Evolutionary conservation across 37 sponge, comb jelly and placozoan species (phyloP).

Genomic region (Cliona cf. orientalis): DNA sequence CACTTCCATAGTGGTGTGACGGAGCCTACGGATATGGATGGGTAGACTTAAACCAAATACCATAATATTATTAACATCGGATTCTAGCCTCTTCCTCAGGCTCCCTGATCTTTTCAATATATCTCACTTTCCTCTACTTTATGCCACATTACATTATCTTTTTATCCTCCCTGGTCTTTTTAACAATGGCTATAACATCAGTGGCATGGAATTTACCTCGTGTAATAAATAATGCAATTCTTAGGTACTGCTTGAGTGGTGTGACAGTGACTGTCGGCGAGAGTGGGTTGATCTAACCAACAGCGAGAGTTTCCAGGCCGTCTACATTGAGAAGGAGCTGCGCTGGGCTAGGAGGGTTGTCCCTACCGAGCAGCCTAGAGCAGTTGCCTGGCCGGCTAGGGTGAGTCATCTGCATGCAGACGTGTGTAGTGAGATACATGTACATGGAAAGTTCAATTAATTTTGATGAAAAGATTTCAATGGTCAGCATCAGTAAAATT

Average conservation of each 20-base stretch:
- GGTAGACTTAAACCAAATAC: too few species aligned
- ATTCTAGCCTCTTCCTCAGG: too few species aligned
- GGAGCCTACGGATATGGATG: too few species aligned
- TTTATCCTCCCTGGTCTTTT: neutral
- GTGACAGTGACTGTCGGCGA: slow-evolving; percentile 24
- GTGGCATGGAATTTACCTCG: neutral
- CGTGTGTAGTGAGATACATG: too few species aligned
- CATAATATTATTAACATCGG: too few species aligned
- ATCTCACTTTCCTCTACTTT: too few species aligned
- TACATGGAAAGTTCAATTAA: too few species aligned
- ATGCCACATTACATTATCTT: neutral
- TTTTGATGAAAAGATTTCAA: too few species aligned
- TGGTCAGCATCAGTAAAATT: too few species aligned
- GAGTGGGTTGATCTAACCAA: slow-evolving; percentile 59
- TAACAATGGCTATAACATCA: neutral
- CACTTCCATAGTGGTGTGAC: too few species aligned
- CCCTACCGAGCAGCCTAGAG: slow-evolving; percentile 38
- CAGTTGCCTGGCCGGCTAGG: slow-evolving; percentile 81
- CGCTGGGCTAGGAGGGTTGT: slow-evolving; percentile 77
- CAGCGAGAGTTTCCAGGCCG: slow-evolving; percentile 26
- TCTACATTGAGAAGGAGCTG: slow-evolving; percentile 65
- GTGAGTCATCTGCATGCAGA: slow-evolving; percentile 45
- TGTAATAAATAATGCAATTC: neutral
- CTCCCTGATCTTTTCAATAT: too few species aligned
- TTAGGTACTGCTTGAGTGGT: slow-evolving; percentile 75